Evolutionary conservation across 2,113 vertebrate genomes (phyloP), one percentile per base, ranked within the genome.

Genomic region (Illadopsis cleaveri): DNA sequence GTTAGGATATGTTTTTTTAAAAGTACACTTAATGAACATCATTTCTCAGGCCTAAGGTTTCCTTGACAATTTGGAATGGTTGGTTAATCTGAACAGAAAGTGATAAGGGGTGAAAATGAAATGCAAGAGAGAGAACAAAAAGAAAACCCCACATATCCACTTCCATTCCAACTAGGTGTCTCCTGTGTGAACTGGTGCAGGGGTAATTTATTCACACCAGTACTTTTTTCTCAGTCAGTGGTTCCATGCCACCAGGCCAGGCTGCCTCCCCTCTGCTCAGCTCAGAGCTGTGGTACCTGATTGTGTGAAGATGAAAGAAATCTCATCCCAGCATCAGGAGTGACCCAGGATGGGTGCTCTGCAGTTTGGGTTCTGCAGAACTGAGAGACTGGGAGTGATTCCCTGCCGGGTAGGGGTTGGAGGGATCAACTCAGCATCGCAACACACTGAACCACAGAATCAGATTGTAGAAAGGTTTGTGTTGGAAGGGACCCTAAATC

Each of bases 341-440:
- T 0, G 0, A 33, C 25, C 38, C 40, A 35, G 27, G 31, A 14
- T 5, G 6, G 54, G 19, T 48, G n/a, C 58, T 22, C 44, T 33
- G 18, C 16, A 48, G 15, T 14, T 2, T 38, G 37, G 2, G 14
- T 21, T 62, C 47, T 48, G 35, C 31, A 53, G 53, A 45, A 18
- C 20, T 18, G 23, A 57, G 42, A 38, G 50, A n/a, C 15, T 6
- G 20, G 44, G 24, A 86, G 38, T 12, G n/a, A 4, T 21, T 71
- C 28, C 33, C 82, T 71, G 38, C 23, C 68, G 47, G 82, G 33
- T 25, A 87, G 27, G 12, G 25, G 10, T 15, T 4, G 6, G 8
- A 75, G n/a, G n/a, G 8, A 18, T 38, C n/a, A 64, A 16, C 7
- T 71, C 40, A 51, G 24, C 47, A 78, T 15, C 62, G 25, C 5